A percentile compares a stretch with the other conserved stretches of the same genome.
Conservation (phyloP, 2,888 invertebrate species). For the Eilema griseolum region DNA sequence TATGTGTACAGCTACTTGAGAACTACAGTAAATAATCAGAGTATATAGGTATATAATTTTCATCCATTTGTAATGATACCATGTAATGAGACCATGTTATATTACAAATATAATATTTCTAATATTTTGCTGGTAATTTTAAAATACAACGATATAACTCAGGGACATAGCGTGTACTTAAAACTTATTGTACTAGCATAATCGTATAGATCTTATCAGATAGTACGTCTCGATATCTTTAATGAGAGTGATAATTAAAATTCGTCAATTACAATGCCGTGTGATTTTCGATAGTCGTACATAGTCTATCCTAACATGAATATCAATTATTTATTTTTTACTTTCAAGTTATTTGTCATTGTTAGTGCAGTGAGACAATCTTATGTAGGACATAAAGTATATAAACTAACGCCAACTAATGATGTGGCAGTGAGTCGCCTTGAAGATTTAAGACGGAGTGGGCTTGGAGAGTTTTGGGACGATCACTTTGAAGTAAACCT, state of each 20-base stretch:
- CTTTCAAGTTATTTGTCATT: conserved; percentile 40
- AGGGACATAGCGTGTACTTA: neutral
- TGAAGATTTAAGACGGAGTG: conserved; percentile 72
- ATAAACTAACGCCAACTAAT: conserved; percentile 82
- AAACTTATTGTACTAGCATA: neutral
- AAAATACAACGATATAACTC: neutral
- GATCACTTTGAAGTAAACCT: conserved; percentile 67
- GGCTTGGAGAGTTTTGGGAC: conserved; percentile 73
- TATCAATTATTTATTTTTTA: conserved; percentile 44
- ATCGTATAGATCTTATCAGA: conserved; percentile 14
- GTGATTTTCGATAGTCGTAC: conserved; percentile 12
- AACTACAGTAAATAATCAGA: too few relatives aligned
- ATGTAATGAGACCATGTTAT: too few relatives aligned
- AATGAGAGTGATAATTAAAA: conserved; percentile 12
- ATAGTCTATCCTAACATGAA: conserved; percentile 55
- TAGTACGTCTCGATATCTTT: conserved; percentile 4
- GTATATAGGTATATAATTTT: too few relatives aligned
- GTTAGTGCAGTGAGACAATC: conserved; percentile 51
- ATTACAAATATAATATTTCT: neutral
- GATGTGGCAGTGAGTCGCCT: conserved; percentile 80
- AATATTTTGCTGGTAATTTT: neutral
- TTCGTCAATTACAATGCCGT: neutral
- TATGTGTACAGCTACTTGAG: too few relatives aligned
- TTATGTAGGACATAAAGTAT: conserved; percentile 88
- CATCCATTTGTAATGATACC: too few relatives aligned